Evolutionary conservation across 2,113 vertebrate species (phyloP).

Genomic region (Lota lota): DNA sequence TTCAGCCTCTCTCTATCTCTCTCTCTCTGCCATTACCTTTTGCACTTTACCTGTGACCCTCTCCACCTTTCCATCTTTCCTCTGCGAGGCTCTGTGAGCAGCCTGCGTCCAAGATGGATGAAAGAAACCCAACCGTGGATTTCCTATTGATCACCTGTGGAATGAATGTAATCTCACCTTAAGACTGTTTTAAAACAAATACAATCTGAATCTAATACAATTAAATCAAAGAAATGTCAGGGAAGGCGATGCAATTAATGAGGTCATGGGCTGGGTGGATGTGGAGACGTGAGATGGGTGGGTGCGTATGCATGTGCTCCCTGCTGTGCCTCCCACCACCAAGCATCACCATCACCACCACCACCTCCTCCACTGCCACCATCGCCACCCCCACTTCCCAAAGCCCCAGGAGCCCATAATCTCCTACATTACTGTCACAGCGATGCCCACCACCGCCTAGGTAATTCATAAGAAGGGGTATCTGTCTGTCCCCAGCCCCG

Average conservation of each 20-base stretch:
- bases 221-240: too few species aligned
- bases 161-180: too few species aligned
- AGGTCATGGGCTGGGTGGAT: slow-evolving; percentile 39
- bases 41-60: background rate
- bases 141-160: too few species aligned
- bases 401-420: slow-evolving; percentile 37
- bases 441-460: slow-evolving; percentile 42
- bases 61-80: too few species aligned
- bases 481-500: background rate
- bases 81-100: too few species aligned
- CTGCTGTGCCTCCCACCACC: slow-evolving; percentile 27
- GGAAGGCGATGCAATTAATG: slow-evolving; percentile 20
- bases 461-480: slow-evolving; percentile 39
- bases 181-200: too few species aligned
- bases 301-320: slow-evolving; percentile 14
- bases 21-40: background rate
- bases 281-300: slow-evolving; percentile 17
- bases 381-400: background rate
- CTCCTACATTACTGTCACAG: slow-evolving; percentile 34
- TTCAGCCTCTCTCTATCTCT: slow-evolving; percentile 9
- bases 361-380: background rate
- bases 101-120: background rate
- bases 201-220: too few species aligned
- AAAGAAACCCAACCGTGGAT: slow-evolving; percentile 12
- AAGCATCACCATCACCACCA: background rate